Conservation (phyloP, 2,888 invertebrate species). For the Rhamphomyia laevipes region DNA sequence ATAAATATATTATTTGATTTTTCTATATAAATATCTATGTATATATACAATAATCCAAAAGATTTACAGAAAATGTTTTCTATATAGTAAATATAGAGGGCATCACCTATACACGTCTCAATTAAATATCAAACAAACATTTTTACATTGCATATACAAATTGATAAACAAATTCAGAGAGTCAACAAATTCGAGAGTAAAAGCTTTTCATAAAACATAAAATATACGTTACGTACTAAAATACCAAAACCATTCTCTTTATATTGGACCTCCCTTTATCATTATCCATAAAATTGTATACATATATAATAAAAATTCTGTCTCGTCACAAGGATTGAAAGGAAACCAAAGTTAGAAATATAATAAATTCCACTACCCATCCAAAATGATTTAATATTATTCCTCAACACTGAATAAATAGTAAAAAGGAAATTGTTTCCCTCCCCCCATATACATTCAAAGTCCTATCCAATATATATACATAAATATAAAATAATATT, state of each 20-base stretch:
- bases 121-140: constrained; percentile 21
- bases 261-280: too few species aligned
- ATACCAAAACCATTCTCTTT: too few species aligned
- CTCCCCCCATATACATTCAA: too few species aligned
- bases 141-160: constrained; percentile 18
- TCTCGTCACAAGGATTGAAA: too few species aligned
- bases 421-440: too few species aligned
- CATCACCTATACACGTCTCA: constrained; percentile 17
- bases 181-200: constrained; percentile 17
- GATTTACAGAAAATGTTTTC: neutral
- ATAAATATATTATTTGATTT: neutral
- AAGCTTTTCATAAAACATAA: neutral
- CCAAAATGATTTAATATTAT: too few species aligned
- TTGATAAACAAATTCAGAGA: constrained; percentile 19
- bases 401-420: too few species aligned
- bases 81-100: constrained; percentile 7
- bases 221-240: neutral
- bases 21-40: neutral
- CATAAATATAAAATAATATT: too few species aligned
- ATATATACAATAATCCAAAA: neutral
- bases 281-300: neutral
- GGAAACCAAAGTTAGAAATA: too few species aligned
- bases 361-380: too few species aligned
- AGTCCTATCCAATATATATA: too few species aligned
- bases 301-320: neutral